A percentile compares a stretch with the other conserved stretches of the same genome.
phyloP scores from a whole-genome alignment of 1,140 invertebrate species.

The Bombus fervidus region DNA sequence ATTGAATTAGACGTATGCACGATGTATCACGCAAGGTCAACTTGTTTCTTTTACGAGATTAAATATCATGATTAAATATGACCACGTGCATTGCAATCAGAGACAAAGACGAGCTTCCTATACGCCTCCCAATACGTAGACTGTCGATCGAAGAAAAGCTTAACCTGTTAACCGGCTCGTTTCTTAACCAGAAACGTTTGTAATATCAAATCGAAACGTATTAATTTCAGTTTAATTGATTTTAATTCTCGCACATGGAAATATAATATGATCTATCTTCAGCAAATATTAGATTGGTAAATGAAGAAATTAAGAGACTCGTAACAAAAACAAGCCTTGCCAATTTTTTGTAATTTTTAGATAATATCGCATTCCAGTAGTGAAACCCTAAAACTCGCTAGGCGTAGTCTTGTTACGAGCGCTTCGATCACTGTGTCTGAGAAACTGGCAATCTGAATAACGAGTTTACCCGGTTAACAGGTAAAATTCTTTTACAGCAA shows the following conservation, averaged over 20 bases:
- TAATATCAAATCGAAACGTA: neutral
- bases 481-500: neutral
- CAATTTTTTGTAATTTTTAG: too few relatives aligned
- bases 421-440: too few relatives aligned
- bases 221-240: neutral
- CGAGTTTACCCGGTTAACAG: too few relatives aligned
- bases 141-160: neutral
- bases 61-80: neutral
- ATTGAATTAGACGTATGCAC: conserved; percentile 2
- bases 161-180: neutral
- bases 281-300: too few relatives aligned
- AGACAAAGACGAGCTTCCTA: neutral
- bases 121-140: neutral
- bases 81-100: conserved; percentile 44
- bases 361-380: too few relatives aligned
- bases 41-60: neutral
- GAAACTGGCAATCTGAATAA: too few relatives aligned
- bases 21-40: conserved; percentile 28
- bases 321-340: too few relatives aligned
- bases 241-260: too few relatives aligned
- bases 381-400: too few relatives aligned
- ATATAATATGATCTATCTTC: too few relatives aligned
- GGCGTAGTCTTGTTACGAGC: too few relatives aligned
- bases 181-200: neutral
- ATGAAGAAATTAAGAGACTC: too few relatives aligned